Evolutionary conservation across 2,797 vertebrate genomes (phyloP).

Genomic region (Clarias pachynema): DNA sequence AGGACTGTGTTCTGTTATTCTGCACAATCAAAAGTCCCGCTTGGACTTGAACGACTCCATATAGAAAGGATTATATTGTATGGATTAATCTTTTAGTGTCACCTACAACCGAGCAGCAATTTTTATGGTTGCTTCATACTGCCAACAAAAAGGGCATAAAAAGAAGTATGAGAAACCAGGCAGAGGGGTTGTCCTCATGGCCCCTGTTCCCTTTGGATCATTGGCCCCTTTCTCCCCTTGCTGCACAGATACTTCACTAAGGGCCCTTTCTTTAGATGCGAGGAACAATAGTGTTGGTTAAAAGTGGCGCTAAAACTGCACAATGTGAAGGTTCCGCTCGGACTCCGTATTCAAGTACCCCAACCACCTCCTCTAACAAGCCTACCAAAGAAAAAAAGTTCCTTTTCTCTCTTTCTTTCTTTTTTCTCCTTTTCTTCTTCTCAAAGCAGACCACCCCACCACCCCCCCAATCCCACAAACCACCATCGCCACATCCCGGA

Average conservation of each 20-base stretch:
- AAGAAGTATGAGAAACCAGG: slow-evolving; percentile 68
- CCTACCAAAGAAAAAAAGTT: slow-evolving; percentile 44
- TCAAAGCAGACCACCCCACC: slow-evolving; percentile 30
- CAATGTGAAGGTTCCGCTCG: slow-evolving; percentile 57
- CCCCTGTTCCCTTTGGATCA: slow-evolving; percentile 61
- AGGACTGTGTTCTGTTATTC: too few relatives aligned
- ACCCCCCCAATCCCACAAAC: slow-evolving; percentile 12
- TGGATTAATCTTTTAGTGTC: slow-evolving; percentile 3
- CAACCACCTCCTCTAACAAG: slow-evolving; percentile 40
- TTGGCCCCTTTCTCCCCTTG: slow-evolving; percentile 58
- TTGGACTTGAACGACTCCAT: background rate
- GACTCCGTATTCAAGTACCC: slow-evolving; percentile 43
- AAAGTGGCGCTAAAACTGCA: slow-evolving; percentile 56
- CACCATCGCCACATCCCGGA: slow-evolving; percentile 58
- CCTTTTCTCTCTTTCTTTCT: slow-evolving; percentile 40
- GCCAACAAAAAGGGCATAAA: slow-evolving; percentile 58
- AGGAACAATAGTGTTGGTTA: slow-evolving; percentile 65
- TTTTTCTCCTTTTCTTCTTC: slow-evolving; percentile 41
- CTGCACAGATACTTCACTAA: slow-evolving; percentile 56
- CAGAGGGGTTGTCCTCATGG: slow-evolving; percentile 61
- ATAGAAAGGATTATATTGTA: background rate
- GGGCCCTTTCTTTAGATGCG: slow-evolving; percentile 48
- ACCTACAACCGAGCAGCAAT: slow-evolving; percentile 47
- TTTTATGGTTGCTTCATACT: slow-evolving; percentile 52
- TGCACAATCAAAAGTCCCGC: too few relatives aligned